Evolutionary conservation across 2,113 vertebrate species (phyloP).

Genomic region (Bos javanicus): DNA sequence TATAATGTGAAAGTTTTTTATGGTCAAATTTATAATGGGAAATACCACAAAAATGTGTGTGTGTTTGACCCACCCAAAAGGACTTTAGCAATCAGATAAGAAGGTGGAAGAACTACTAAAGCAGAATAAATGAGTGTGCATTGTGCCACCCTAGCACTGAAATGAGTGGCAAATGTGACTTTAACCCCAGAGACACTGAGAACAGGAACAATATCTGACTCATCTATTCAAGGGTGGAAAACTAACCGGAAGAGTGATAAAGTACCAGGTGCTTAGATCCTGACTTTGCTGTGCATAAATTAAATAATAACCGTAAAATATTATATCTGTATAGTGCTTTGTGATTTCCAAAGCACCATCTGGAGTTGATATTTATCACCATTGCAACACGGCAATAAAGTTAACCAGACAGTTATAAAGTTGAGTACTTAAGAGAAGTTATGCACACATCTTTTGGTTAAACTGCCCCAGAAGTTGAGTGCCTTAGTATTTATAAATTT

Average conservation of each 20-base stretch:
- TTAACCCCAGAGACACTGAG: neutral
- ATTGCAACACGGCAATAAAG: neutral
- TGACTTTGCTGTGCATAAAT: neutral
- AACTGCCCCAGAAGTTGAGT: neutral
- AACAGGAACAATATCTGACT: neutral
- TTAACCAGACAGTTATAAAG: neutral
- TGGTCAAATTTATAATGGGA: slow-evolving; percentile 17
- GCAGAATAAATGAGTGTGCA: neutral
- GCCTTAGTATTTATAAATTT: neutral
- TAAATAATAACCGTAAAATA: neutral
- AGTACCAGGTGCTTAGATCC: neutral
- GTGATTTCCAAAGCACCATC: neutral
- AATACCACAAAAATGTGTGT: neutral
- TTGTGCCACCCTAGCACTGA: neutral
- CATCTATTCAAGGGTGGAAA: neutral
- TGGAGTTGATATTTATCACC: neutral
- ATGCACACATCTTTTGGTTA: neutral
- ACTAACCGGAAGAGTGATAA: neutral
- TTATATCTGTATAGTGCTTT: neutral
- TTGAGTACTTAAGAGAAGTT: neutral
- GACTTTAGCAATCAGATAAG: slow-evolving; percentile 18
- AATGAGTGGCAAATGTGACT: neutral
- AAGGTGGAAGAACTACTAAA: neutral
- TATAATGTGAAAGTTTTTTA: neutral
- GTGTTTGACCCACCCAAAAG: neutral